Percentiles rank a stretch among this genome's conserved stretches.
Conservation (phyloP, 2,888 invertebrate species). For the Stenoptilia bipunctidactyla region DNA sequence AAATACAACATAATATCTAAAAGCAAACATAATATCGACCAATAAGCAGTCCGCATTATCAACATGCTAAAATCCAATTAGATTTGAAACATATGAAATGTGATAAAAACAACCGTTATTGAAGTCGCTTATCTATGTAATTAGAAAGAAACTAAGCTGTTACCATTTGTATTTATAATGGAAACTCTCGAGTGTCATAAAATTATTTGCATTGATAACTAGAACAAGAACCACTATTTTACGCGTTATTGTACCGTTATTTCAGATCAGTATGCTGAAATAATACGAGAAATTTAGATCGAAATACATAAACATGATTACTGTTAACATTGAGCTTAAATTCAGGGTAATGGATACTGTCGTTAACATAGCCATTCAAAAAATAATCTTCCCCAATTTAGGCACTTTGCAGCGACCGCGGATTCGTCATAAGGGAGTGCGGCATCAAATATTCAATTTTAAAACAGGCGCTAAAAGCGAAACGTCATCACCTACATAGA, state of each 20-base stretch:
- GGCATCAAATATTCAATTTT: conserved; percentile 72
- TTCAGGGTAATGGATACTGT: conserved; percentile 43
- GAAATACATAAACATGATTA: conserved; percentile 3
- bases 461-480: conserved; percentile 71
- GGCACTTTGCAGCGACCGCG: conserved; percentile 42
- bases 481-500: conserved; percentile 62
- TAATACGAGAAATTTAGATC: not conserved
- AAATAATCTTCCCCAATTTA: conserved; percentile 52
- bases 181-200: conserved; percentile 46
- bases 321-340: conserved; percentile 14
- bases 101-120: conserved; percentile 66
- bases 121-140: conserved; percentile 65
- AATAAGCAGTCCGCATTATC: conserved; percentile 64
- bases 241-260: too few species aligned
- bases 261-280: conserved; percentile 6
- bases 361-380: conserved; percentile 54
- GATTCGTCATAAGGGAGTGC: conserved; percentile 65
- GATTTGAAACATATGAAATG: conserved; percentile 62
- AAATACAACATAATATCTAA: conserved; percentile 44
- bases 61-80: conserved; percentile 70
- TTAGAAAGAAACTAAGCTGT: conserved; percentile 68
- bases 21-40: conserved; percentile 66
- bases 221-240: conserved; percentile 19
- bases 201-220: conserved; percentile 40
- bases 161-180: conserved; percentile 63